Base-by-base conservation (phyloP, 1,140 invertebrate species). In the Popillia japonica region DNA sequence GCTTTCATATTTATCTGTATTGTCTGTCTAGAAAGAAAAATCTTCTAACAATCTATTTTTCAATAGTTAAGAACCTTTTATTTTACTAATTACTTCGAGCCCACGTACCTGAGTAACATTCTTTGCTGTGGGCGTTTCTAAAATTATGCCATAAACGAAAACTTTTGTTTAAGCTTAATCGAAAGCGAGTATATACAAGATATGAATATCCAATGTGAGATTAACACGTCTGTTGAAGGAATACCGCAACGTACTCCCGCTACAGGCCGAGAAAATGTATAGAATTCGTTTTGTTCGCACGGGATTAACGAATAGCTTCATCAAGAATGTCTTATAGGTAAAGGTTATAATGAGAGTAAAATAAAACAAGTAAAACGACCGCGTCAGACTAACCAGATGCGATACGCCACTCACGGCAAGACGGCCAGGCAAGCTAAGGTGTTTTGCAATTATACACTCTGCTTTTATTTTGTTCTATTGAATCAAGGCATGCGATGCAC, bases 401-500 rank as follows among this genome's bases (percentile, higher is more conserved):
- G 48, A 55, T n/a, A 4, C 9, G 7, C n/a, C 48, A 55, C 17
- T n/a, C 14, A 55, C 14, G 48, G n/a, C 14, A 55, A 55, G 14
- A 17, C 48, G 48, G 14, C 7, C 2, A 34, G 27, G 48, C n/a
- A 7, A 55, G n/a, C 14, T 17, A 17, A 55, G 48, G 48, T 17
- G 48, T 55, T 55, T 55, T 17, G 48, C 48, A 55, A 55, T 55
- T 55, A 17, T 17, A 55, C 48, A 17, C 48, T 14, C n/a, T 55
- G 48, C 48, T 55, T 55, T 55, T 55, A 55, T 55, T 55, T 55
- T 55, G 11, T 55, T 55, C 48, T 17, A 17, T 55, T 55, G 48
- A 55, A 55, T 55, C 48, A 6, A 55, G 14, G 48, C 48, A 55
- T 55, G 48, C 48, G 48, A 17, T 55, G 48, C 17, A 55, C 48